Percentiles rank a stretch among this genome's conserved stretches.
These are phyloP conservation scores for Neoaliturus tenellus DNA, from an alignment of 2,888 invertebrate genomes.

Conservation along the genomic window DNA sequence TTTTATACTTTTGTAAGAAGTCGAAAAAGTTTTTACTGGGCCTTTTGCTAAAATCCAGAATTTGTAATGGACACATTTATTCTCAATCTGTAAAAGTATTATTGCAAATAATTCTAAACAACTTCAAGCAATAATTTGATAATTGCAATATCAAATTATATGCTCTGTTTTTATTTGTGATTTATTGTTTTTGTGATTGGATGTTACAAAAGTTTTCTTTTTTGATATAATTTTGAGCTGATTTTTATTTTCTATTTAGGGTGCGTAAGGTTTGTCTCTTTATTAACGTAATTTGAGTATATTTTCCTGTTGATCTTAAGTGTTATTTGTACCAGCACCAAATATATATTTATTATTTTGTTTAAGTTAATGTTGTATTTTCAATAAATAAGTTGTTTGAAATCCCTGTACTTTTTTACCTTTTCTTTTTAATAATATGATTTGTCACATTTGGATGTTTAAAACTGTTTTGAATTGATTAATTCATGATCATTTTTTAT, in stretches of 20 bases:
- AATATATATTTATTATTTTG: slow-evolving; percentile 37
- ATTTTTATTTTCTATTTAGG: neutral
- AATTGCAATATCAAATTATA: slow-evolving; percentile 11
- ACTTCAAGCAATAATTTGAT: slow-evolving; percentile 16
- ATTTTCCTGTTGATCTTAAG: slow-evolving; percentile 28
- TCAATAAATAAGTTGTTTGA: slow-evolving; percentile 36
- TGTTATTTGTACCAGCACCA: slow-evolving; percentile 33
- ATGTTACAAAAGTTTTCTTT: neutral
- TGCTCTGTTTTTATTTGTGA: neutral
- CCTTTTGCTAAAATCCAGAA: neutral
- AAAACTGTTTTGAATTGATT: too few relatives aligned
- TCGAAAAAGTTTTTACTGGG: neutral
- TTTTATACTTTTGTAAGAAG: slow-evolving; percentile 29
- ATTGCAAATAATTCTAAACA: too few relatives aligned
- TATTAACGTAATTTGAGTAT: neutral
- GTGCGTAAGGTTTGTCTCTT: neutral
- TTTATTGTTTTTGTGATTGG: neutral
- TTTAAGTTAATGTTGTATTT: slow-evolving; percentile 38
- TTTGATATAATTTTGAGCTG: neutral
- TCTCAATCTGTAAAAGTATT: neutral
- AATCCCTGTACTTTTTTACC: too few relatives aligned
- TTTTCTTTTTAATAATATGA: too few relatives aligned
- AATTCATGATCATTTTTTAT: too few relatives aligned
- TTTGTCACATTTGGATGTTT: too few relatives aligned
- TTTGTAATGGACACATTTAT: neutral